A percentile compares a stretch with the other conserved stretches of the same genome.
Evolutionary conservation across 2,113 vertebrate species (phyloP).

Genomic region (Cyanoramphus novaezelandiae): DNA sequence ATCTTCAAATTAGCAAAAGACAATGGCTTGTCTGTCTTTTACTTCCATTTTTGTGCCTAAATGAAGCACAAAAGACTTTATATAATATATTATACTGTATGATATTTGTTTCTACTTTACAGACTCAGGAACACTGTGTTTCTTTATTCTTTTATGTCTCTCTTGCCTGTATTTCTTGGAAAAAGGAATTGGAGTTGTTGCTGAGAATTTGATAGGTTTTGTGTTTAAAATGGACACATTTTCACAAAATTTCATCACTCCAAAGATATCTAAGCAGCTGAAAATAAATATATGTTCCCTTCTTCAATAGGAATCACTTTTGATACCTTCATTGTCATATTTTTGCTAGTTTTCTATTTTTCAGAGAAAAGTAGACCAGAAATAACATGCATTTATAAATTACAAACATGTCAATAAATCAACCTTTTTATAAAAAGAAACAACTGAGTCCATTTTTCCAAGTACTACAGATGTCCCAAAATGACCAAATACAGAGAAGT

Average conservation of each 20-base stretch:
- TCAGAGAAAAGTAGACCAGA: neutral
- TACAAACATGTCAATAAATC: neutral
- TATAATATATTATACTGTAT: neutral
- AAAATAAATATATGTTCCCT: neutral
- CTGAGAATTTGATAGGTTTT: neutral
- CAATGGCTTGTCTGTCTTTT: constrained; percentile 10
- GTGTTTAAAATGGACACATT: constrained; percentile 6
- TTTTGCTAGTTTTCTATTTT: neutral
- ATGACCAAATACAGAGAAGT: neutral
- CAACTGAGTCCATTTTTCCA: neutral
- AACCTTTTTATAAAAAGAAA: neutral
- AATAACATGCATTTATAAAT: neutral
- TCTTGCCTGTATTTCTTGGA: constrained; percentile 42
- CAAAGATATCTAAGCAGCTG: neutral
- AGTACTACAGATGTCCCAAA: neutral
- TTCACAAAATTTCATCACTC: constrained; percentile 3
- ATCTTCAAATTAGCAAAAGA: neutral
- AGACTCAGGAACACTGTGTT: constrained; percentile 5
- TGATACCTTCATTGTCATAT: neutral
- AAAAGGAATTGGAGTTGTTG: neutral
- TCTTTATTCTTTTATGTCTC: constrained; percentile 22
- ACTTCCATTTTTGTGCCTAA: neutral
- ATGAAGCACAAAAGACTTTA: neutral
- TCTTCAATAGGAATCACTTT: neutral
- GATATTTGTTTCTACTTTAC: constrained; percentile 40